Conservation (phyloP, 2,797 vertebrate genomes). For the Macroramphosus scolopax region DNA sequence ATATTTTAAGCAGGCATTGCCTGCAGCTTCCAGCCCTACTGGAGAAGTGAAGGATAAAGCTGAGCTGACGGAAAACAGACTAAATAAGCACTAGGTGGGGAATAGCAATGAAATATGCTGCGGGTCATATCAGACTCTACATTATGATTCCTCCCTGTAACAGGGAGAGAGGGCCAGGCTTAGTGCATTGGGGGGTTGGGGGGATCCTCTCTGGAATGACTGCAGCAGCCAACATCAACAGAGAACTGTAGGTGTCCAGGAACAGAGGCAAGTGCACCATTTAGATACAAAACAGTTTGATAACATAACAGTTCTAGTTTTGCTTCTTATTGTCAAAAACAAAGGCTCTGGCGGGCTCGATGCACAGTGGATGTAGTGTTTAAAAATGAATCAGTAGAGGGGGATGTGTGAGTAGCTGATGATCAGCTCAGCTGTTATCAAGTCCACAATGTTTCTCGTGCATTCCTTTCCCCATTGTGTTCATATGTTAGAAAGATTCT, state of each 20-base stretch:
- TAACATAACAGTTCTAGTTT: conserved; percentile 17
- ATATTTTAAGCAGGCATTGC: too few relatives aligned
- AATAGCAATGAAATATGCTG: neutral
- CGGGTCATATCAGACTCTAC: conserved; percentile 7
- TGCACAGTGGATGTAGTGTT: too few relatives aligned
- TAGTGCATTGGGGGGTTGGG: conserved; percentile 43
- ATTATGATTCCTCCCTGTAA: conserved; percentile 25
- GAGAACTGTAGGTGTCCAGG: conserved; percentile 31
- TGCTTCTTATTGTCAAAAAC: too few relatives aligned
- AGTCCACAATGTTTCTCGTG: neutral
- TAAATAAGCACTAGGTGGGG: conserved; percentile 15
- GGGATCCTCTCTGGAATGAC: conserved; percentile 61
- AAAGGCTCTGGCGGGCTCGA: too few relatives aligned
- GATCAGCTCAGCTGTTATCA: neutral
- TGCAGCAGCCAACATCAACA: conserved; percentile 57
- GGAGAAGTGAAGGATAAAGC: conserved; percentile 12
- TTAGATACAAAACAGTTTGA: conserved; percentile 4
- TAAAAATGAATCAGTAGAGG: too few relatives aligned
- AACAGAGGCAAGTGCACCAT: conserved; percentile 31
- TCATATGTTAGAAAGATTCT: too few relatives aligned
- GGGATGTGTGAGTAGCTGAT: too few relatives aligned
- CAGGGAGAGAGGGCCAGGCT: conserved; percentile 17
- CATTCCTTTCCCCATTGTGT: neutral
- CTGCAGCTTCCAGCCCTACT: too few relatives aligned
- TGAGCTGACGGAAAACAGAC: conserved; percentile 16